phyloP scores from a whole-genome alignment of 2,888 invertebrate genomes.

The Fabriciana adippe region DNA sequence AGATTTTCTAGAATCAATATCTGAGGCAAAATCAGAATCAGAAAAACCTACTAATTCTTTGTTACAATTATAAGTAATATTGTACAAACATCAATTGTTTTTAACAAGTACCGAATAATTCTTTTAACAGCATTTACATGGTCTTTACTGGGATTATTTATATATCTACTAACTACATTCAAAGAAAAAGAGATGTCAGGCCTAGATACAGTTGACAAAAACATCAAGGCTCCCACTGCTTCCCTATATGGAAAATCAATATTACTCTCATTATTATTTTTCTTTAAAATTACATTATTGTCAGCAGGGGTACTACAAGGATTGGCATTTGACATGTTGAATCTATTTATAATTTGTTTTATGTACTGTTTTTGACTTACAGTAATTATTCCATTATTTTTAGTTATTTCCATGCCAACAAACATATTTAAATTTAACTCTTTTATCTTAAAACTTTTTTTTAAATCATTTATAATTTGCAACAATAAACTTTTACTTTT shows the following conservation, averaged over 20 bases:
- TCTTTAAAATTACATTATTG: neutral
- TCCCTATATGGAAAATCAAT: neutral
- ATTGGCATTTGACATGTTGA: neutral
- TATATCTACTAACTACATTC: conserved; percentile 1
- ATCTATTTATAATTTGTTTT: neutral
- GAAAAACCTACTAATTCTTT: conserved; percentile 27
- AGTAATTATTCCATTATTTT: neutral
- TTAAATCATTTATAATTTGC: neutral
- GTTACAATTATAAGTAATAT: conserved; percentile 36
- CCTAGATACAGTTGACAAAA: neutral
- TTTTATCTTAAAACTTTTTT: neutral
- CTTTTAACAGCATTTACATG: conserved; percentile 1
- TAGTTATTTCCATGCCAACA: neutral
- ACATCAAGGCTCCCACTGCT: conserved; percentile 1
- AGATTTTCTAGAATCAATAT: conserved; percentile 35
- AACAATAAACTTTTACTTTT: neutral
- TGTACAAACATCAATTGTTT: conserved; percentile 39
- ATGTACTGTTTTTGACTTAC: conserved; percentile 6
- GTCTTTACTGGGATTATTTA: neutral
- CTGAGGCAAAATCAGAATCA: conserved; percentile 35
- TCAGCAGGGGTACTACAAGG: neutral
- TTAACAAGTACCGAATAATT: conserved; percentile 38
- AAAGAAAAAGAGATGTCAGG: neutral
- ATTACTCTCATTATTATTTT: neutral
- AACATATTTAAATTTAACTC: neutral